Evolutionary conservation across 2,113 vertebrate species (phyloP).

Genomic region (Leptobrachium ailaonicum): DNA sequence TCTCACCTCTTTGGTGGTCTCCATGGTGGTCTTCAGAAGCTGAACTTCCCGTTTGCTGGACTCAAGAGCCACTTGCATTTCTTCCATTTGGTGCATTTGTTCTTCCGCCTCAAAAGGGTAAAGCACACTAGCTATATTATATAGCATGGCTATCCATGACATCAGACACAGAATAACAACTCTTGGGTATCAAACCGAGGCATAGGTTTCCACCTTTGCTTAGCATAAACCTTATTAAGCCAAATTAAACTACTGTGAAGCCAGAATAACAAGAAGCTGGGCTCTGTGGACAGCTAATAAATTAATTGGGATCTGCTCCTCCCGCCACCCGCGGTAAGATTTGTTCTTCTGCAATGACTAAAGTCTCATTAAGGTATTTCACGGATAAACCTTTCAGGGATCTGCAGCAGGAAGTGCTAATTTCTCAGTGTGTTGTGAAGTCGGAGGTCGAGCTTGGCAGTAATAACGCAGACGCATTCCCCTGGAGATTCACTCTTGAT

Average conservation of each 20-base stretch:
- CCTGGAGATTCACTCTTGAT: too few species aligned
- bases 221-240: too few species aligned
- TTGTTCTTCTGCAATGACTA: not conserved
- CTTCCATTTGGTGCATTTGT: slow-evolving; percentile 82
- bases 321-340: not conserved
- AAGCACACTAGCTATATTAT: not conserved
- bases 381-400: not conserved
- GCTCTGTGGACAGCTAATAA: not conserved
- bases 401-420: slow-evolving; percentile 1
- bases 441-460: too few species aligned
- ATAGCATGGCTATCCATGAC: not conserved
- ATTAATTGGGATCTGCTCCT: slow-evolving; percentile 1
- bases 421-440: not conserved
- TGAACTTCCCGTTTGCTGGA: slow-evolving; percentile 81
- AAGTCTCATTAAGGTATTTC: slow-evolving; percentile 13
- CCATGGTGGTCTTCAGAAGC: slow-evolving; percentile 70
- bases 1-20: slow-evolving; percentile 78
- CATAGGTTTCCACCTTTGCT: too few species aligned
- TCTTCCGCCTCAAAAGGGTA: slow-evolving; percentile 73
- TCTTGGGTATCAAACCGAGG: too few species aligned
- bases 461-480: too few species aligned
- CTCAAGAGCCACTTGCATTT: slow-evolving; percentile 79
- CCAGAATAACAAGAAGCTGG: too few species aligned
- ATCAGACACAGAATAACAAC: not conserved
- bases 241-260: too few species aligned